Evolutionary conservation across 2,113 vertebrate genomes (phyloP), one percentile per base, ranked within the genome.

Genomic region (Python bivittatus): DNA sequence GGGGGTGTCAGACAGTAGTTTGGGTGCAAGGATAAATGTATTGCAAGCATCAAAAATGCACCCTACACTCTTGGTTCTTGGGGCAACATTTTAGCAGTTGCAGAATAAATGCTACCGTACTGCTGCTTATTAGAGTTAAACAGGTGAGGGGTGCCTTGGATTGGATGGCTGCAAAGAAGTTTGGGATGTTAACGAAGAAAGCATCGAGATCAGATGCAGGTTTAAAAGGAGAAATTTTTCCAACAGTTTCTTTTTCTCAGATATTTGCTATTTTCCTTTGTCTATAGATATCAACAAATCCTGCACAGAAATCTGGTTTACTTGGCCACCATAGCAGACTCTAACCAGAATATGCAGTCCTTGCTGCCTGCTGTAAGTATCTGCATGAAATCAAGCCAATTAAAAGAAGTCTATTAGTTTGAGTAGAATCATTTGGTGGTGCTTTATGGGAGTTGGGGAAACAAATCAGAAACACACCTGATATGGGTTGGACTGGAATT

Each of bases 341-440:
- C 99, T 72, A 99, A 99, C 97, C 99, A 99, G 98, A 99, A 99
- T 97, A 99, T 99, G 98, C 99, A 99, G 98, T 99, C 99, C 2
- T 95, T 99, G 96, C 98, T 99, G 85, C 99, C 99, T 52, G 99
- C 99, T 13, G 99, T 99, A 97, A 98, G 98, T 98, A 95, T 86
- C 94, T 23, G 8, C 38, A 88, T 52, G 56, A 84, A 54, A 4
- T 89, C 25, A 90, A 12, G 12, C 42, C 44, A 2, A 53, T 25
- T 86, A 0, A 61, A 61, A 57, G 15, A 58, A 48, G 27, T 27
- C 56, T 1, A 10, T 83, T 27, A 25, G 27, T 84, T 52, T 52
- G 10, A 61, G 23, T 22, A 6, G 56, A 57, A 91, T 6, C 52
- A 15, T 72, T 56, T 56, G 48, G 6, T 89, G 17, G 42, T 27